Percentiles rank a stretch among this genome's conserved stretches.
These are phyloP conservation scores for Sphenopsis melanotis DNA, from an alignment of 2,797 vertebrate genomes.

Conservation along the genomic window DNA sequence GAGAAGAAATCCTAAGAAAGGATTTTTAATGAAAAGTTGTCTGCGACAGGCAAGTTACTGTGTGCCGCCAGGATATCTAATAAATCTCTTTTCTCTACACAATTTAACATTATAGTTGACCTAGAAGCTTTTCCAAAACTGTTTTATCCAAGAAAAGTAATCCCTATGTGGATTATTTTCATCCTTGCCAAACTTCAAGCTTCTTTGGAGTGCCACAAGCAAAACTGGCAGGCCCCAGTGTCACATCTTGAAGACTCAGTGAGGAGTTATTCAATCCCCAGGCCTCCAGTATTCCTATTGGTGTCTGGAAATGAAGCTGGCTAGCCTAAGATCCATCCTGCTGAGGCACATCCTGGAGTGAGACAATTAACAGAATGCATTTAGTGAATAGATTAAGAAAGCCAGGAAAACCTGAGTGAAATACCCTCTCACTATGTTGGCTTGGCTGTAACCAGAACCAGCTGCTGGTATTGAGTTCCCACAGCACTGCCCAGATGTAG, in stretches of 20 bases:
- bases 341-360: background rate
- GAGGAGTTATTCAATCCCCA: background rate
- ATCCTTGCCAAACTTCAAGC: background rate
- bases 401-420: background rate
- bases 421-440: rapidly evolving
- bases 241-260: background rate
- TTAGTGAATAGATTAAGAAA: background rate
- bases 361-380: background rate
- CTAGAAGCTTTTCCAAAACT: background rate
- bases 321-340: background rate
- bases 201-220: background rate
- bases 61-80: rapidly evolving
- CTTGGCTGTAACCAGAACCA: background rate
- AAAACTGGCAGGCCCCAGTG: background rate
- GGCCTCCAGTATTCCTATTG: background rate
- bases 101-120: background rate
- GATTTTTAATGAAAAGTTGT: too few species aligned
- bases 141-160: background rate
- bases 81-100: background rate
- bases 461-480: rapidly evolving
- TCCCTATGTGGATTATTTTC: background rate
- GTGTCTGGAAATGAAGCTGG: background rate
- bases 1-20: too few species aligned
- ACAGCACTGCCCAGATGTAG: rapidly evolving
- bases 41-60: background rate